Conservation (phyloP, 2,888 invertebrate genomes). For the Aphidoletes aphidimyza region DNA sequence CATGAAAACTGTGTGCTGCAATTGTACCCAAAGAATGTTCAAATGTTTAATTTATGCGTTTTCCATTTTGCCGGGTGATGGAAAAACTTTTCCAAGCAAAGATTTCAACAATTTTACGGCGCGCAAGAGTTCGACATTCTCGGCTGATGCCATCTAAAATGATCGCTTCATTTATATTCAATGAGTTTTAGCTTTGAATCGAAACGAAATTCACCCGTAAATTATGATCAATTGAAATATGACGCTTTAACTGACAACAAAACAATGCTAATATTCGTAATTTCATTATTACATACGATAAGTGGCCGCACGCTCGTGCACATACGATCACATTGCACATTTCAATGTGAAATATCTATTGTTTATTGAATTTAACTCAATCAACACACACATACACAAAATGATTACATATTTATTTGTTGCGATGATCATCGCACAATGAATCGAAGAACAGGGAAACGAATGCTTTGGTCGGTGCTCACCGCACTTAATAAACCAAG, state of each 20-base stretch:
- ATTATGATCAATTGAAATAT: constrained; percentile 29
- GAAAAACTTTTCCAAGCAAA: not conserved
- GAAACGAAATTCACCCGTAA: not conserved
- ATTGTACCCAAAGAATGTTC: not conserved
- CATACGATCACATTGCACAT: constrained; percentile 12
- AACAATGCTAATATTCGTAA: constrained; percentile 51
- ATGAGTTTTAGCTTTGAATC: not conserved
- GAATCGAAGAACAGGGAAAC: constrained; percentile 2
- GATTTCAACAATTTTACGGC: not conserved
- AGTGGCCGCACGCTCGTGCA: not conserved
- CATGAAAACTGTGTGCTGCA: not conserved
- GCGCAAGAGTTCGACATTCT: no score
- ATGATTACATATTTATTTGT: constrained; percentile 2
- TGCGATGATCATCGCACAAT: not conserved
- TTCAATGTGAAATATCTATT: constrained; percentile 29
- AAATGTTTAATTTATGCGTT: not conserved
- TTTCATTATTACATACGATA: constrained; percentile 17
- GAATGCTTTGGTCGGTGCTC: not conserved
- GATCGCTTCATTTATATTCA: constrained; percentile 8
- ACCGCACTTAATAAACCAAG: not conserved
- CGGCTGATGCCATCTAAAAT: no score
- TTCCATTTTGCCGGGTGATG: not conserved
- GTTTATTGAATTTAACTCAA: constrained; percentile 33
- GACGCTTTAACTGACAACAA: constrained; percentile 8
- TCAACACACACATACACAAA: no score